Conservation (phyloP, 2,797 vertebrate genomes). For the Ataeniobius toweri region DNA sequence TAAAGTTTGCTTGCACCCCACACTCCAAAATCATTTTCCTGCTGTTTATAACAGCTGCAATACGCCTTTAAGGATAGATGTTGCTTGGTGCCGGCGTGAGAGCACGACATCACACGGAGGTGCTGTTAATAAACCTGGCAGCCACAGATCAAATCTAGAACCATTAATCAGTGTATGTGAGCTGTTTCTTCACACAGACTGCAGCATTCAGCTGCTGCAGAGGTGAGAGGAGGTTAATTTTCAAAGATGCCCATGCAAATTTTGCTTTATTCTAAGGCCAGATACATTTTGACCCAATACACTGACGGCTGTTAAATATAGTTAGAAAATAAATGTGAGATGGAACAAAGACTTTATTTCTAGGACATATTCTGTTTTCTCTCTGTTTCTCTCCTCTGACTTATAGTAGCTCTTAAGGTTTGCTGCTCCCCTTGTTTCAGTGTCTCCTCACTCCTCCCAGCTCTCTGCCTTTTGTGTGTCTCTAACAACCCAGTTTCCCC, state of each 20-base stretch:
- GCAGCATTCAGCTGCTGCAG: not conserved
- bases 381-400: not conserved
- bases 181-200: constrained; percentile 29
- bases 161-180: constrained; percentile 25
- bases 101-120: constrained; percentile 31
- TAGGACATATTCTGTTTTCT: not conserved
- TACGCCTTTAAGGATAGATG: constrained; percentile 50
- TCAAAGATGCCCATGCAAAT: constrained; percentile 12
- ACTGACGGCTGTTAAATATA: not conserved
- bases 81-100: constrained; percentile 48
- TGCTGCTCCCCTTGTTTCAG: not conserved
- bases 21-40: constrained; percentile 45
- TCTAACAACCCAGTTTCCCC: constrained; percentile 25
- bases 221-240: not conserved
- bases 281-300: not conserved
- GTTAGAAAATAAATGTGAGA: not conserved
- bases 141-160: constrained; percentile 34
- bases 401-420: constrained; percentile 16
- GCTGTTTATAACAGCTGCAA: constrained; percentile 53
- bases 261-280: constrained; percentile 1
- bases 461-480: constrained; percentile 10
- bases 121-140: constrained; percentile 50
- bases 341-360: not conserved
- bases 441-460: constrained; percentile 2
- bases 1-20: constrained; percentile 28